phyloP scores from a whole-genome alignment of 2,888 invertebrate genomes.

The Tiliacea citrago region DNA sequence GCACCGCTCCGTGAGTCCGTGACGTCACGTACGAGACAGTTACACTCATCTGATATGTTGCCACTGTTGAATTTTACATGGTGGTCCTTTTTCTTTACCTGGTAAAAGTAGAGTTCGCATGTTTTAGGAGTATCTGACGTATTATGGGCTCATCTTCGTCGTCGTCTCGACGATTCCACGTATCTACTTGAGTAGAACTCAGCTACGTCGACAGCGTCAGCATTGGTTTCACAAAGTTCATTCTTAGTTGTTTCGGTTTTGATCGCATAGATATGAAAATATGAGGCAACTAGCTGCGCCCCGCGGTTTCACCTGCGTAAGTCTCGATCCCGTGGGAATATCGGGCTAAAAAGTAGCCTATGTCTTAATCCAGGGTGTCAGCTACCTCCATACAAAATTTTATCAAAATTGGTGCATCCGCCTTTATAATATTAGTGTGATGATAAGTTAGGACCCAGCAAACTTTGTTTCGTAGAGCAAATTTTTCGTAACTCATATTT shows the following conservation, averaged over 20 bases:
- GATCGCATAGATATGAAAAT: background rate
- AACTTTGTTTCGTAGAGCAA: background rate
- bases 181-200: background rate
- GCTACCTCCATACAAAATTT: too few relatives aligned
- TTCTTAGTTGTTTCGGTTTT: too few relatives aligned
- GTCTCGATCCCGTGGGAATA: too few relatives aligned
- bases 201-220: background rate
- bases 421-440: too few relatives aligned
- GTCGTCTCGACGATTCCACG: background rate
- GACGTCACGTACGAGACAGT: slow-evolving; percentile 64
- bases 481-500: slow-evolving; percentile 15
- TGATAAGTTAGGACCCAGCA: too few relatives aligned
- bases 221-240: background rate
- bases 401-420: too few relatives aligned
- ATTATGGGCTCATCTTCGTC: background rate
- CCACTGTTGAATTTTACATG: slow-evolving; percentile 51
- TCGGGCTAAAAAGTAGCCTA: too few relatives aligned
- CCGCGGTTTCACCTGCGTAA: too few relatives aligned
- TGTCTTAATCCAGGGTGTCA: too few relatives aligned
- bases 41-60: slow-evolving; percentile 46
- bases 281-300: too few relatives aligned
- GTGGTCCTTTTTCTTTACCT: slow-evolving; percentile 27
- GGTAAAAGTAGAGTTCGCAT: background rate
- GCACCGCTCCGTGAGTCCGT: slow-evolving; percentile 56
- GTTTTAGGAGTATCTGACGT: background rate